Evolutionary conservation across 1,140 invertebrate genomes (phyloP).

Genomic region (Maconellicoccus hirsutus): DNA sequence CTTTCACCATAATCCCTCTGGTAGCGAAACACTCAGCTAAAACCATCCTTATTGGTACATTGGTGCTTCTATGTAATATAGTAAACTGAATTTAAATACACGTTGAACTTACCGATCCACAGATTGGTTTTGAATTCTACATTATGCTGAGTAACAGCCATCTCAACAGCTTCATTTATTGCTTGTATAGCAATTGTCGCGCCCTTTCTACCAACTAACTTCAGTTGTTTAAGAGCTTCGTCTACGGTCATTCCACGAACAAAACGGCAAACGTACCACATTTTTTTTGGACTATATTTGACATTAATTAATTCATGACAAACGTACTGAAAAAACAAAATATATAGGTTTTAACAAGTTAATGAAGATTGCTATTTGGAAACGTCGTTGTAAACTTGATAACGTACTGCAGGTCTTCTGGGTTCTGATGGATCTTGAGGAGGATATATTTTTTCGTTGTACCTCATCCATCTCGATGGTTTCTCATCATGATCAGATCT

Average conservation of each 20-base stretch:
- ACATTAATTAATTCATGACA: constrained; percentile 71
- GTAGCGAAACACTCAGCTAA: constrained; percentile 75
- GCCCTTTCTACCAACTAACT: constrained; percentile 74
- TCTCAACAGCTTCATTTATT: constrained; percentile 73
- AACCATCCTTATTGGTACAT: too few relatives aligned
- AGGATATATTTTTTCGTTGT: constrained; percentile 67
- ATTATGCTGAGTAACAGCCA: constrained; percentile 79
- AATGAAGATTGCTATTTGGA: neutral
- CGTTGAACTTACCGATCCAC: constrained; percentile 73
- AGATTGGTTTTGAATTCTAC: constrained; percentile 92
- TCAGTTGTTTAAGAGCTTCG: constrained; percentile 83
- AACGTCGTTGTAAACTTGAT: constrained; percentile 23
- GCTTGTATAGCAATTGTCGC: constrained; percentile 64
- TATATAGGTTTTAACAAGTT: too few relatives aligned
- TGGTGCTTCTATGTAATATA: too few relatives aligned
- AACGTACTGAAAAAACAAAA: constrained; percentile 71
- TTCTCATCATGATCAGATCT: neutral
- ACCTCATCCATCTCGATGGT: constrained; percentile 28
- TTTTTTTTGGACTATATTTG: constrained; percentile 80
- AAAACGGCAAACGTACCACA: constrained; percentile 80
- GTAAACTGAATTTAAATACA: neutral
- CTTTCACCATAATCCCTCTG: constrained; percentile 66
- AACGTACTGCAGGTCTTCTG: constrained; percentile 65
- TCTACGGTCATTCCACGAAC: constrained; percentile 85
- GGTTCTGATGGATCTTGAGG: constrained; percentile 61